Conservation (phyloP, 2,113 vertebrate genomes). For the Stegastes partitus region DNA sequence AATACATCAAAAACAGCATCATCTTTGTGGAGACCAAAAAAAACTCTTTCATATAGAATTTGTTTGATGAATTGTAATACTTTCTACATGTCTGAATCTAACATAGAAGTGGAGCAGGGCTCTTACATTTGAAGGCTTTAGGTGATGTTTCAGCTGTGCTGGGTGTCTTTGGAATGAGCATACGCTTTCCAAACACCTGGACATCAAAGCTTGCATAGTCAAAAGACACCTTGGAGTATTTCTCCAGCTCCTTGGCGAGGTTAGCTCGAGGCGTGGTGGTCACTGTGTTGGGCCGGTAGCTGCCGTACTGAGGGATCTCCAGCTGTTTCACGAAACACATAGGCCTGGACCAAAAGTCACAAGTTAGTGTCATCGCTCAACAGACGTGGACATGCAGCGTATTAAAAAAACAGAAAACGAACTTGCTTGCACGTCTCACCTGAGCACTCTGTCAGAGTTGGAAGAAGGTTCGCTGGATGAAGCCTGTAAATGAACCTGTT, state of each 20-base stretch:
- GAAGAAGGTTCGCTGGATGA: slow-evolving; percentile 87
- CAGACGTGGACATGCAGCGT: neutral
- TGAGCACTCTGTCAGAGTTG: slow-evolving; percentile 95
- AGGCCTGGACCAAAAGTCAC: slow-evolving; percentile 84
- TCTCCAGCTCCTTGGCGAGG: slow-evolving; percentile 99
- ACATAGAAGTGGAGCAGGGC: too few species aligned
- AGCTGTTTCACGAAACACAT: slow-evolving; percentile 99
- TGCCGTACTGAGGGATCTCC: slow-evolving; percentile 96
- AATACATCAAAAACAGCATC: too few species aligned
- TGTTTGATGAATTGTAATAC: too few species aligned
- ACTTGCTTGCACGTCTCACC: slow-evolving; percentile 79
- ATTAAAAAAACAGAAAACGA: neutral
- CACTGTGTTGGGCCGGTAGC: slow-evolving; percentile 92
- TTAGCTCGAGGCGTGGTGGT: slow-evolving; percentile 95
- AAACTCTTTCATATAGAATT: too few species aligned
- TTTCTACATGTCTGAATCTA: neutral
- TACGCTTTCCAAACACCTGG: slow-evolving; percentile 99
- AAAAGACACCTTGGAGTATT: slow-evolving; percentile 99
- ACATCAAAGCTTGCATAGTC: slow-evolving; percentile 99
- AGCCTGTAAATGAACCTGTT: slow-evolving; percentile 87
- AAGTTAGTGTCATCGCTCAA: neutral
- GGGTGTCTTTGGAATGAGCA: slow-evolving; percentile 97
- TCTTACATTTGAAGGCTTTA: slow-evolving; percentile 99
- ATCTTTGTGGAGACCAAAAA: too few species aligned
- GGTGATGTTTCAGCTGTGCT: slow-evolving; percentile 93